phyloP scores from a whole-genome alignment of 2,797 vertebrate genomes.

The Acanthurus lineatus region DNA sequence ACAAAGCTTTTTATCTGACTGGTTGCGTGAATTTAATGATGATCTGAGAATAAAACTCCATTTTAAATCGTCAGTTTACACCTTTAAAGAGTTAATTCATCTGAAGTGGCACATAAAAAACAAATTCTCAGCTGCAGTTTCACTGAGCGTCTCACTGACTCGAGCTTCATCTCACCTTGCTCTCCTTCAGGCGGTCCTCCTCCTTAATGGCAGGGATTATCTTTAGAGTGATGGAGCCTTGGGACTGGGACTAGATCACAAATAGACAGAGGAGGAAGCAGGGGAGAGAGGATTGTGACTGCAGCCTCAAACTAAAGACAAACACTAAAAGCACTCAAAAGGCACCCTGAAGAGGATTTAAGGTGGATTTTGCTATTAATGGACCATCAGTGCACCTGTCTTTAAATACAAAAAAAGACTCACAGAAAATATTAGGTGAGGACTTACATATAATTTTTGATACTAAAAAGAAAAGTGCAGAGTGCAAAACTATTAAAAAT shows the following conservation, averaged over 20 bases:
- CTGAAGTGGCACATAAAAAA: not conserved
- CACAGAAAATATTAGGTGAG: no score
- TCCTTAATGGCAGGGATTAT: conserved; percentile 96
- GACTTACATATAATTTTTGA: no score
- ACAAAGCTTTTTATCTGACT: not conserved
- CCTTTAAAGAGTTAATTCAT: not conserved
- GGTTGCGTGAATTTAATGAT: no score
- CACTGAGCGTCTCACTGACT: not conserved
- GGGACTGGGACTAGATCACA: conserved; percentile 91
- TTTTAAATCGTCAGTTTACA: no score
- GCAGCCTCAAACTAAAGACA: conserved; percentile 32
- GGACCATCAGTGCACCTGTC: not conserved
- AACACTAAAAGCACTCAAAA: conserved; percentile 10
- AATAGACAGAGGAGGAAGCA: conserved; percentile 31
- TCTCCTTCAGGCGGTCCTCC: conserved; percentile 92
- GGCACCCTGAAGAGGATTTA: conserved; percentile 1
- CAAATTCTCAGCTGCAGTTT: not conserved
- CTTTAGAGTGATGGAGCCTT: conserved; percentile 96
- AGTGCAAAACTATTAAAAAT: no score
- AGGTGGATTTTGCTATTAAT: not conserved
- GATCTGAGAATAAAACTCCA: not conserved
- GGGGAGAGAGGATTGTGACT: not conserved
- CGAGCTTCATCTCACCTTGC: conserved; percentile 86
- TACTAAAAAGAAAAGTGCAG: no score
- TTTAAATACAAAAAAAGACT: no score